Evolutionary conservation across 2,113 vertebrate species (phyloP).

Genomic region (Coreoperca whiteheadi): DNA sequence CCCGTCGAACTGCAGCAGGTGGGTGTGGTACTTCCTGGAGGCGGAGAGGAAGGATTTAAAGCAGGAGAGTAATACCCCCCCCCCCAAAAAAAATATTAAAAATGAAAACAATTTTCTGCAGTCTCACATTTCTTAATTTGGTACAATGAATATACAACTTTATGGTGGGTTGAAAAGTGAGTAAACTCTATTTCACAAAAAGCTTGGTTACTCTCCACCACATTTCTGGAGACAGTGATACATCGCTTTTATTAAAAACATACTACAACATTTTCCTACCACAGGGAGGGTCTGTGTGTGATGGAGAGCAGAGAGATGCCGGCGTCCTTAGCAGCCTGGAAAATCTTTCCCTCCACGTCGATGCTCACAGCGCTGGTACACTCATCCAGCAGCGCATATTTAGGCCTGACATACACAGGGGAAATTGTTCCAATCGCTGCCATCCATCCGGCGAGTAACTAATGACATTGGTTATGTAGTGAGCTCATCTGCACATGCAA

Average conservation of each 20-base stretch:
- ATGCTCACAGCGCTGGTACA: constrained; percentile 99
- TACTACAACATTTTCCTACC: constrained; percentile 80
- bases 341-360: constrained; percentile 98
- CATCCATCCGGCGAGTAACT: background rate
- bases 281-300: constrained; percentile 97
- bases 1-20: constrained; percentile 98
- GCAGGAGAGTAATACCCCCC: background rate
- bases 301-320: constrained; percentile 98
- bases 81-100: no score
- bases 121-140: background rate
- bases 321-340: constrained; percentile 94
- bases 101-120: no score
- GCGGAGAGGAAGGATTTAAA: background rate
- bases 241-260: background rate
- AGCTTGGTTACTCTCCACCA: background rate
- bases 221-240: background rate
- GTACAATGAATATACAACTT: background rate
- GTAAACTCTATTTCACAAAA: no score
- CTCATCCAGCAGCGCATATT: constrained; percentile 96
- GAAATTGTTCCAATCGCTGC: background rate
- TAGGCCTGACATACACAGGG: constrained; percentile 86
- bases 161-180: background rate
- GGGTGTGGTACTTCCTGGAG: constrained; percentile 97
- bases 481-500: background rate
- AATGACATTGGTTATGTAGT: background rate